Percentiles rank a stretch among this genome's conserved stretches.
phyloP scores from a whole-genome alignment of 2,888 invertebrate genomes.

The Poecilus cupreus region DNA sequence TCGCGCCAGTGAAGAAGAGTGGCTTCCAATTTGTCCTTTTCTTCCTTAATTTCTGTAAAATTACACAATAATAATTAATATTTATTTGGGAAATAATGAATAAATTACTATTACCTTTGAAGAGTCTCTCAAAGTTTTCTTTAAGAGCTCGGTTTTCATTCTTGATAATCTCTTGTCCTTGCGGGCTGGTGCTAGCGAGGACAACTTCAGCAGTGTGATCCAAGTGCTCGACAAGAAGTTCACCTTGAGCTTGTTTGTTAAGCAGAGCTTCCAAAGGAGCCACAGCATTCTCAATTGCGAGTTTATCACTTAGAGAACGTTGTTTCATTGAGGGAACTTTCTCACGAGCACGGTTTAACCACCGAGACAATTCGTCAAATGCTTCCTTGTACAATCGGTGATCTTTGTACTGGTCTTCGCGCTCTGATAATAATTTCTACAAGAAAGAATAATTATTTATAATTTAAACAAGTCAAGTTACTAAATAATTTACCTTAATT shows the following conservation, averaged over 20 bases:
- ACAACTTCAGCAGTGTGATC: constrained; percentile 92
- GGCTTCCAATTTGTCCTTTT: constrained; percentile 88
- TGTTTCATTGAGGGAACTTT: constrained; percentile 92
- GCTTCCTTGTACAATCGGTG: constrained; percentile 94
- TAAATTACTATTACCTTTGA: constrained; percentile 77
- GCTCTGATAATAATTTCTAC: constrained; percentile 81
- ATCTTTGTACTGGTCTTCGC: constrained; percentile 91
- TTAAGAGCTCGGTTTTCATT: constrained; percentile 90
- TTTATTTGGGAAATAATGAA: background rate
- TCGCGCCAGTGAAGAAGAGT: constrained; percentile 90
- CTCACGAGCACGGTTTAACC: constrained; percentile 91
- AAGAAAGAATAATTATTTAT: constrained; percentile 51
- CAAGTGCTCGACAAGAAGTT: constrained; percentile 88
- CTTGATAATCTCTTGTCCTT: constrained; percentile 86
- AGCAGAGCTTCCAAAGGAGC: constrained; percentile 89
- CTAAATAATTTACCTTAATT: constrained; percentile 76
- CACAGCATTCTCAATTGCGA: constrained; percentile 91
- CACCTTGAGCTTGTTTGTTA: constrained; percentile 94
- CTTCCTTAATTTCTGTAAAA: constrained; percentile 82
- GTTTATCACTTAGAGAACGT: constrained; percentile 87
- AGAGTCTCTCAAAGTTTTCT: constrained; percentile 89
- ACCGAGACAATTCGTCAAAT: constrained; percentile 90
- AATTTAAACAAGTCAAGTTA: constrained; percentile 44
- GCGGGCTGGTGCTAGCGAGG: constrained; percentile 86
- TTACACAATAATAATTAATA: background rate